Conservation (phyloP, 2,888 invertebrate genomes). For the Acanthosoma haemorrhoidale region DNA sequence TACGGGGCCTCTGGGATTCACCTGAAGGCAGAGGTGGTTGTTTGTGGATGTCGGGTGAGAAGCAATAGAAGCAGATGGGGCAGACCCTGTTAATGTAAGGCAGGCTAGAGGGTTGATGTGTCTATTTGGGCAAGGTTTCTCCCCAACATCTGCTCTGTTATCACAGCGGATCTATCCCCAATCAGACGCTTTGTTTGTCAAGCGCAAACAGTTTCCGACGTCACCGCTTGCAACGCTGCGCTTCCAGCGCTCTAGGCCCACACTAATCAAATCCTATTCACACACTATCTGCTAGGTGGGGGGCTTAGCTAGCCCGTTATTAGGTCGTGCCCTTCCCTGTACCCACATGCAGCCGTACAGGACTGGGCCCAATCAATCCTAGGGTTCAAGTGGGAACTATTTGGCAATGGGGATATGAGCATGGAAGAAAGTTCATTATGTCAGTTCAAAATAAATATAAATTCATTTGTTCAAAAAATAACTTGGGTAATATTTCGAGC, state of each 20-base stretch:
- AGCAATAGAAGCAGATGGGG: slow-evolving; percentile 15
- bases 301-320: not conserved
- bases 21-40: not conserved
- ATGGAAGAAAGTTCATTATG: no score
- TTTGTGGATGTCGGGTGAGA: no score
- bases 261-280: slow-evolving; percentile 14
- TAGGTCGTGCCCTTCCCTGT: not conserved
- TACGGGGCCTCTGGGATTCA: not conserved
- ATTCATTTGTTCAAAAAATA: no score
- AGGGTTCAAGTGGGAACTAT: no score
- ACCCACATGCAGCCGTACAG: not conserved
- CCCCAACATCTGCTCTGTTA: slow-evolving; percentile 19
- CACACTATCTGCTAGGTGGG: slow-evolving; percentile 4
- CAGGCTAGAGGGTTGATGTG: slow-evolving; percentile 18
- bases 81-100: slow-evolving; percentile 24
- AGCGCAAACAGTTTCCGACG: slow-evolving; percentile 9
- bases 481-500: no score
- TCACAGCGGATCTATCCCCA: slow-evolving; percentile 21
- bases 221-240: slow-evolving; percentile 12
- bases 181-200: slow-evolving; percentile 24
- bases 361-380: not conserved
- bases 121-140: slow-evolving; percentile 25
- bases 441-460: no score
- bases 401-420: no score
- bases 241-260: not conserved